Evolutionary conservation across 1,140 invertebrate genomes (phyloP), one percentile per base, ranked within the genome.

Genomic region (Drosophila nannoptera): DNA sequence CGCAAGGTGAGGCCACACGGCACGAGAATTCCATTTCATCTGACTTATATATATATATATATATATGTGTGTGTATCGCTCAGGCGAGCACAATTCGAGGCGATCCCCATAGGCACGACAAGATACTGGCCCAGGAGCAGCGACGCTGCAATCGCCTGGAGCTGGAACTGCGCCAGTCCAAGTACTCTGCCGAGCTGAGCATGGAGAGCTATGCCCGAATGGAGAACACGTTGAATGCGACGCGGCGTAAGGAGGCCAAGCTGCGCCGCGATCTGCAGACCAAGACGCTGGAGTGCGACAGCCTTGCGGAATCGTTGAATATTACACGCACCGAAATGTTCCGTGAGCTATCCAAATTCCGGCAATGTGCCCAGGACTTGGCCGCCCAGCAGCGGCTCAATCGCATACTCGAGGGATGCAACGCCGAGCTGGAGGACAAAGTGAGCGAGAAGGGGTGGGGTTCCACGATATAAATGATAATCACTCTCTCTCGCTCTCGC

Each of bases 381-480:
- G 71, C 71, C 9, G 14, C 63, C 2, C 36, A 74, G n/a, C 71
- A 77, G 40, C 58, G 62, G 7, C 38, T 36, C 0, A 45, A 42
- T 40, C 11, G 48, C 0, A 4, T 42, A 1, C 42, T 76, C 5
- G 71, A 77, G 12, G 8, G 45, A 9, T 9, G 32, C 1, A 77
- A 74, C 36, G 16, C 29, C 14, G 56, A 74, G 2, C 55, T 77
- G 16, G 62, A 60, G 33, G 54, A 74, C 22, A 42, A 74, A 14
- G 46, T 73, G 2, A 46, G 11, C 2, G 4, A 0, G 5, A 4
- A n/a, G 22, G 22, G n/a, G n/a, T n/a, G n/a, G 1, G 22, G 22
- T 22, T 22, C 22, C n/a, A n/a, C n/a, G 22, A 22, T 22, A 2
- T 22, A 22, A 22, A 22, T 22, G 22, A 22, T 22, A 22, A 1